Conservation (phyloP, 2,888 invertebrate genomes). For the Polydrusus tereticollis region DNA sequence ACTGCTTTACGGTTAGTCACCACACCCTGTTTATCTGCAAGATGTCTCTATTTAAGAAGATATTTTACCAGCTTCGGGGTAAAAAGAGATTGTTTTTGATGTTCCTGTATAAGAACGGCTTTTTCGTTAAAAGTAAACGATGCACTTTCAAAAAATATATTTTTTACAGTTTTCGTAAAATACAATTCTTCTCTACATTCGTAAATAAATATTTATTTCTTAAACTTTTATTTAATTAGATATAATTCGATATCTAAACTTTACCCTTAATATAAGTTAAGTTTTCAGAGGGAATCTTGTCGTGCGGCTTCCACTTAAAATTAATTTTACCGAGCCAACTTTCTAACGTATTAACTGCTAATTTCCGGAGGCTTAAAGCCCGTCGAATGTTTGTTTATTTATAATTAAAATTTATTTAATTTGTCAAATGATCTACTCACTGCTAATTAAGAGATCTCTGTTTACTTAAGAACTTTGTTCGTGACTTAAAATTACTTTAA, state of each 20-base stretch:
- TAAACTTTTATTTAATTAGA: constrained; percentile 29
- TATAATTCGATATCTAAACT: constrained; percentile 8
- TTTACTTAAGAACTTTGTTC: constrained; percentile 39
- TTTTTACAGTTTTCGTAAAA: too few relatives aligned
- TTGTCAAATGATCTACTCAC: constrained; percentile 44
- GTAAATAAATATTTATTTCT: too few relatives aligned
- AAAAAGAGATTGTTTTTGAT: too few relatives aligned
- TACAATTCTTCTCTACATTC: too few relatives aligned
- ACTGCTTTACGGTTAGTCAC: too few relatives aligned
- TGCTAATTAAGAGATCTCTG: constrained; percentile 32
- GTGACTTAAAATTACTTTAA: constrained; percentile 22
- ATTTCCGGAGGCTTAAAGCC: constrained; percentile 38
- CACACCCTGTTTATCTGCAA: too few relatives aligned
- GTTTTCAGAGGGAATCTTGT: constrained; percentile 16
- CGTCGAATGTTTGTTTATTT: constrained; percentile 42
- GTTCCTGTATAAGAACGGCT: too few relatives aligned
- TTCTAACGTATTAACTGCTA: constrained; percentile 41
- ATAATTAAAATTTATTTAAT: constrained; percentile 47
- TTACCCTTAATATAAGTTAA: constrained; percentile 14
- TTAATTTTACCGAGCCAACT: constrained; percentile 41
- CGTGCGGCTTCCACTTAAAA: constrained; percentile 39
- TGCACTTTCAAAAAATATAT: too few relatives aligned
- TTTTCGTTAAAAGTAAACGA: too few relatives aligned
- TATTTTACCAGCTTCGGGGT: too few relatives aligned
- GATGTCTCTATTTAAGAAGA: too few relatives aligned